These are phyloP conservation scores for Armadillidium nasatum DNA, from an alignment of 1,140 invertebrate species.

Conservation along the genomic window DNA sequence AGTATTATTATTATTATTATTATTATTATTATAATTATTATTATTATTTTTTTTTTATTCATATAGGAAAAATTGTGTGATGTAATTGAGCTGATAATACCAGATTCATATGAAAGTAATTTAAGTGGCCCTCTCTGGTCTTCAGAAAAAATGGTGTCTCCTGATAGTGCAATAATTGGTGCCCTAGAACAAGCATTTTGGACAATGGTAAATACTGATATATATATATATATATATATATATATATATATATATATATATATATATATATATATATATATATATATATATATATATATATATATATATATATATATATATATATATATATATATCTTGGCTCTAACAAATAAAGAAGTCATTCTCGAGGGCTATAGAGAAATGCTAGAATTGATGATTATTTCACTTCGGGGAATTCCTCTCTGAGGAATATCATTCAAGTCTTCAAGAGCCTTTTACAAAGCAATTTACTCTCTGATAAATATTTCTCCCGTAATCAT, in stretches of 20 bases:
- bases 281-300: too few species aligned
- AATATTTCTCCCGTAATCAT: too few species aligned
- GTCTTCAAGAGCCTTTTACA: too few species aligned
- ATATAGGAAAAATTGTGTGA: conserved; percentile 37
- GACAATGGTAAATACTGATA: conserved; percentile 62
- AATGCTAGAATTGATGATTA: too few species aligned
- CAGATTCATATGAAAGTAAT: conserved; percentile 30
- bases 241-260: too few species aligned
- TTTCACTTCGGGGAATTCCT: too few species aligned
- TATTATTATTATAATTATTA: background rate
- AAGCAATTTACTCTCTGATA: too few species aligned
- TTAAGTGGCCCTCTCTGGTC: conserved; percentile 46
- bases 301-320: conserved; percentile 1
- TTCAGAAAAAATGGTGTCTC: conserved; percentile 50
- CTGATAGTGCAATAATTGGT: conserved; percentile 63
- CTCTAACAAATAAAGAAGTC: too few species aligned
- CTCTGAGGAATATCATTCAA: too few species aligned
- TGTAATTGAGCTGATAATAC: conserved; percentile 36
- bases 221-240: background rate
- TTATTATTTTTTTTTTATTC: background rate
- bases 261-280: background rate
- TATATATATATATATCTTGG: too few species aligned
- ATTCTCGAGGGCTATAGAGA: too few species aligned
- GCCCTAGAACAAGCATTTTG: conserved; percentile 66
- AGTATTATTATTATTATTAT: too few species aligned